Conservation (phyloP, 2,113 vertebrate genomes). For the Pimephales promelas region DNA sequence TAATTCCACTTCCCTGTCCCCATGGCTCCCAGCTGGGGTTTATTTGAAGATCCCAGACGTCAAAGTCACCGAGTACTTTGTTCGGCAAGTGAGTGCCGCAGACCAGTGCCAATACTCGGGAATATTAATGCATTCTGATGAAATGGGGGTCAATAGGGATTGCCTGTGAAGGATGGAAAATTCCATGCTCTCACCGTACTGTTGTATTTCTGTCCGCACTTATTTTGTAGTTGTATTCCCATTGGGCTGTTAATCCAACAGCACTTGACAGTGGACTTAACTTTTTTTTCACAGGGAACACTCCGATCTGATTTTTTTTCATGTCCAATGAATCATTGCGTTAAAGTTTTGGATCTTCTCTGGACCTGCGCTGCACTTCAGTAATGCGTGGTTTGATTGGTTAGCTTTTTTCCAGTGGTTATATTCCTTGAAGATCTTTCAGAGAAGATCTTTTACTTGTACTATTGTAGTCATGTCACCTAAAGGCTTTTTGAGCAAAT, state of each 20-base stretch:
- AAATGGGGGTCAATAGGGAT: conserved; percentile 59
- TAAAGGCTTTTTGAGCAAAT: background rate
- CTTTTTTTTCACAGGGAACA: conserved; percentile 3
- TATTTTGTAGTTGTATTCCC: conserved; percentile 26
- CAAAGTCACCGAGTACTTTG: conserved; percentile 89
- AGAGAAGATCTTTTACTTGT: background rate
- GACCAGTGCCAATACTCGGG: conserved; percentile 84
- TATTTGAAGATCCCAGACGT: conserved; percentile 99
- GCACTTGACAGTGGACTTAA: conserved; percentile 9
- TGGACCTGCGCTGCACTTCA: background rate
- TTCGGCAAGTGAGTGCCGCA: conserved; percentile 76
- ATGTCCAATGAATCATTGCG: conserved; percentile 10
- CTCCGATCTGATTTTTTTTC: conserved; percentile 7
- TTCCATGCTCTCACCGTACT: conserved; percentile 47
- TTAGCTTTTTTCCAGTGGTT: background rate
- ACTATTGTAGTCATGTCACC: background rate
- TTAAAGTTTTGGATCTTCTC: conserved; percentile 1
- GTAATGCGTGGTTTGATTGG: background rate
- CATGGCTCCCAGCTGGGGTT: conserved; percentile 93
- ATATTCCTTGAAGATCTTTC: background rate
- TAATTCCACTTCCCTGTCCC: conserved; percentile 95
- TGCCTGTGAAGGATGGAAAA: conserved; percentile 44
- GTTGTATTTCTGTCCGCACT: conserved; percentile 47
- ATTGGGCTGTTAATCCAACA: conserved; percentile 33
- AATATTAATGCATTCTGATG: conserved; percentile 94